Base-by-base conservation (phyloP, 2,113 vertebrate genomes). In the Macroglossus sobrinus region DNA sequence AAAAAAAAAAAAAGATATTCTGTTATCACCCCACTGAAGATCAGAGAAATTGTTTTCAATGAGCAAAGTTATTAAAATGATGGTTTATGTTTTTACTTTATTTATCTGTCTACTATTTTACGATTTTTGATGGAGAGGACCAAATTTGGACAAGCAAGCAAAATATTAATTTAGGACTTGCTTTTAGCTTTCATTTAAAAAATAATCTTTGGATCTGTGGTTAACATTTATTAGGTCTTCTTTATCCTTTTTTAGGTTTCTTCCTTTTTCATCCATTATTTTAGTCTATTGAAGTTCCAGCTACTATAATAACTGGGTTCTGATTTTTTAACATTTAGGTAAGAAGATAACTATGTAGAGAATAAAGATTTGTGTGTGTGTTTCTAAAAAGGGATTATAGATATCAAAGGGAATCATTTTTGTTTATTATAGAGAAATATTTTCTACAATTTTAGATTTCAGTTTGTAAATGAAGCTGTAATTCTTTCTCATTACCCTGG, bases 1-100 rank as follows among this genome's bases (percentile, higher is more conserved):
- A 76, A 95, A 97, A 97, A 98, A 97, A 69, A 64, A 89, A 92
- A 71, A 96, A 93, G 30, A 38, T 84, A 72, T 97, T 88, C 14
- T 86, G 80, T 84, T 96, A 89, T 94, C 80, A 53, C 24, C 24
- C 79, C 59, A 95, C 28, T 95, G 61, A 92, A 96, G 68, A 97
- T 84, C 38, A 96, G 9, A 88, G 64, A 89, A 97, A 93, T 64
- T 96, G 7, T 78, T 35, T 92, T 92, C 84, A 91, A 28, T 92
- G 84, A 81, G 47, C 69, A 33, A 86, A 79, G 89, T 98, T 97
- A 96, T 97, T 95, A 76, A 38, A 96, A 93, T 96, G 63, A 1
- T 26, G 12, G 59, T 92, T 98, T 91, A 87, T 94, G 68, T 94
- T 92, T 78, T 85, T 55, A 9, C 19, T 69, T 8, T 50, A 74